Evolutionary conservation across 2,113 vertebrate genomes (phyloP).

Genomic region (Alectura lathami): DNA sequence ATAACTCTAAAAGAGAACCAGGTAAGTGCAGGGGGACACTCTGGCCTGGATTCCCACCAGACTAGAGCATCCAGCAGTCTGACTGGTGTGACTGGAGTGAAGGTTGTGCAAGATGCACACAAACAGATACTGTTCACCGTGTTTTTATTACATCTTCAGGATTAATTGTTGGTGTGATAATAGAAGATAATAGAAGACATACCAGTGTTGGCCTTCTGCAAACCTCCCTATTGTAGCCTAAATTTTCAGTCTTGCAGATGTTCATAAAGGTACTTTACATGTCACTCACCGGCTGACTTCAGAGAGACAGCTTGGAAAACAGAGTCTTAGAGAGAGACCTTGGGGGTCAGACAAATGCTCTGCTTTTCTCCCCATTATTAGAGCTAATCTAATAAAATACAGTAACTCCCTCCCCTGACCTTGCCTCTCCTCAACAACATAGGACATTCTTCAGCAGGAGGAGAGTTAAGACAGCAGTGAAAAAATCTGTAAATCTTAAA

Average conservation of each 20-base stretch:
- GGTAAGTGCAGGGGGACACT: slow-evolving; percentile 70
- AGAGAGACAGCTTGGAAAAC: neutral
- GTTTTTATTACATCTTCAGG: neutral
- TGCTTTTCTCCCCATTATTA: neutral
- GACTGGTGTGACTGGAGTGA: neutral
- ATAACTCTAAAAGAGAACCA: slow-evolving; percentile 96
- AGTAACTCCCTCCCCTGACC: neutral
- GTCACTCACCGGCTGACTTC: neutral
- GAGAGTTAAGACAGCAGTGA: neutral
- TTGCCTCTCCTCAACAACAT: neutral
- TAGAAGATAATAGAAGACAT: too few species aligned
- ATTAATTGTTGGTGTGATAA: neutral
- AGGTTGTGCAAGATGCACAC: neutral
- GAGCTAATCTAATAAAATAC: neutral
- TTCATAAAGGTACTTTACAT: neutral
- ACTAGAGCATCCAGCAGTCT: neutral
- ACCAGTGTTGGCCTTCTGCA: neutral
- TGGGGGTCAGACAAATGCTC: neutral
- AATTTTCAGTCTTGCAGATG: neutral
- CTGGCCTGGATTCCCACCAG: neutral
- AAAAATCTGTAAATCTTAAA: neutral
- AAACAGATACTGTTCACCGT: neutral
- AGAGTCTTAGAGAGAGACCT: neutral
- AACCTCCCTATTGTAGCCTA: neutral
- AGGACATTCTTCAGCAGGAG: neutral